A percentile compares a stretch with the other conserved stretches of the same genome.
Conservation (phyloP, 2,888 invertebrate species). For the Caradrina kadenii region DNA sequence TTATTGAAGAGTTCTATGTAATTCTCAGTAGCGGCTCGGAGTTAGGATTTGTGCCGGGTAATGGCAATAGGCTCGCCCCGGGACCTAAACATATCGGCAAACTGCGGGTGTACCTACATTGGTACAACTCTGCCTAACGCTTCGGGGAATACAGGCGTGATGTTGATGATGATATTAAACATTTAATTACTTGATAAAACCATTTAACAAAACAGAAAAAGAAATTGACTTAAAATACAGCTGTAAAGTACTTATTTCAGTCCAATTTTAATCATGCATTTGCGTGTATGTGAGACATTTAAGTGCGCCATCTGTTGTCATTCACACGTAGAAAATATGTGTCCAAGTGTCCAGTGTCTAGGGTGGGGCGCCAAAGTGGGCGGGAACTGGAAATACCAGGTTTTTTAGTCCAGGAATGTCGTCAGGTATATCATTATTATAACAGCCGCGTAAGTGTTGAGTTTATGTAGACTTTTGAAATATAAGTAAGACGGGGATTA, state of each 20-base stretch:
- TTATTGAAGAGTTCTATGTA: too few species aligned
- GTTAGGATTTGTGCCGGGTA: too few species aligned
- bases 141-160: too few species aligned
- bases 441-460: constrained; percentile 37
- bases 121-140: too few species aligned
- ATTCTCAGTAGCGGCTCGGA: too few species aligned
- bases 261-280: constrained; percentile 8
- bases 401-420: constrained; percentile 35
- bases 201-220: background rate
- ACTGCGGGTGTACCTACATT: too few species aligned
- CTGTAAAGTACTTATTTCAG: constrained; percentile 26
- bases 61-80: too few species aligned
- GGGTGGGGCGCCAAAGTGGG: constrained; percentile 36
- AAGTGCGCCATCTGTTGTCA: constrained; percentile 55
- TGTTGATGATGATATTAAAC: background rate
- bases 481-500: background rate
- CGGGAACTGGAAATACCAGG: constrained; percentile 42
- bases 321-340: constrained; percentile 64
- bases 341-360: background rate
- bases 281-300: background rate
- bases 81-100: too few species aligned
- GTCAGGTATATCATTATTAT: constrained; percentile 38
- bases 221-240: background rate
- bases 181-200: constrained; percentile 12
- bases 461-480: background rate